These are phyloP conservation scores for Amphimallon solstitiale DNA, from an alignment of 2,888 invertebrate species.

Conservation along the genomic window DNA sequence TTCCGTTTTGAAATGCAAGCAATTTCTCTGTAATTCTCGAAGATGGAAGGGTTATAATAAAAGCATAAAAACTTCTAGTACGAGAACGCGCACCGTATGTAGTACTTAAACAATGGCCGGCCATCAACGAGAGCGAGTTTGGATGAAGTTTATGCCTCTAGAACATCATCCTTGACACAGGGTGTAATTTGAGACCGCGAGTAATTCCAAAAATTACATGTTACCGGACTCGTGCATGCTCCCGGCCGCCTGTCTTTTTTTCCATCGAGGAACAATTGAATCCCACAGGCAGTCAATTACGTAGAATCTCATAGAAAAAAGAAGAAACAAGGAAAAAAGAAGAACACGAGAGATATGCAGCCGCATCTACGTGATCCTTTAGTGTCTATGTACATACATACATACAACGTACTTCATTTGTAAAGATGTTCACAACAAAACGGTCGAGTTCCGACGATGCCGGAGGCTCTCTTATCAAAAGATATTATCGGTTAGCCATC, in stretches of 20 bases:
- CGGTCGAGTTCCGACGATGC: not conserved
- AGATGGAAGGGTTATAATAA: too few relatives aligned
- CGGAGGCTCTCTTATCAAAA: not conserved
- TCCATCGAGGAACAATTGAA: constrained; percentile 29
- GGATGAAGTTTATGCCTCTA: constrained; percentile 13
- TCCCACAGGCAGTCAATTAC: constrained; percentile 39
- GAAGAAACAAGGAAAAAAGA: too few relatives aligned
- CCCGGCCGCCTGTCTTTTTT: constrained; percentile 36
- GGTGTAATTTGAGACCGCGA: constrained; percentile 43
- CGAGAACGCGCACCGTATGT: too few relatives aligned
- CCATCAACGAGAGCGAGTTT: not conserved
- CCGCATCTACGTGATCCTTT: not conserved
- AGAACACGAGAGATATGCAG: not conserved
- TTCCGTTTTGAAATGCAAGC: too few relatives aligned
- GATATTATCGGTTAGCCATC: not conserved
- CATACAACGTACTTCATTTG: not conserved
- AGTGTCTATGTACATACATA: not conserved
- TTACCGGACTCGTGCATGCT: constrained; percentile 43
- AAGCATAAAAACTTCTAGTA: too few relatives aligned
- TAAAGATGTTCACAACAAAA: not conserved
- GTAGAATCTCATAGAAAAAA: constrained; percentile 5
- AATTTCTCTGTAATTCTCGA: too few relatives aligned
- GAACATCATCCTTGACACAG: constrained; percentile 32
- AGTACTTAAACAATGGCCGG: too few relatives aligned
- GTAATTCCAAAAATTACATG: constrained; percentile 43